phyloP scores from a whole-genome alignment of 1,140 invertebrate species.

The Eurosta solidaginis region DNA sequence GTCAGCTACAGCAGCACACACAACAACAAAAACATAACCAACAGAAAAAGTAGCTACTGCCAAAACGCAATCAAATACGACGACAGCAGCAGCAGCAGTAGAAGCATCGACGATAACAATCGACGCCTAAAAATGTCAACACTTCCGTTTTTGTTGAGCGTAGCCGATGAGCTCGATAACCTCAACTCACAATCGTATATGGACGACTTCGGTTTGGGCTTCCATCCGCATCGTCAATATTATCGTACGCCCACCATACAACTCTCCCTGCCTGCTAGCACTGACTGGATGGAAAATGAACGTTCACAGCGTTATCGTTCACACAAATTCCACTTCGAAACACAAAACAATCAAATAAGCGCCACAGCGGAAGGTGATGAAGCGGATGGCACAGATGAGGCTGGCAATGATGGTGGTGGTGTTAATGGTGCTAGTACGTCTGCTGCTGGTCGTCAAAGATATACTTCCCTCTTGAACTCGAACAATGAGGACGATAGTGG shows the following conservation, averaged over 20 bases:
- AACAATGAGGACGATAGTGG: background rate
- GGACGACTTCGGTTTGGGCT: slow-evolving; percentile 57
- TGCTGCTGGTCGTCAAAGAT: slow-evolving; percentile 29
- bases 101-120: slow-evolving; percentile 27
- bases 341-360: slow-evolving; percentile 50
- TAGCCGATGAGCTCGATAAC: slow-evolving; percentile 58
- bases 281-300: slow-evolving; percentile 52
- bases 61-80: slow-evolving; percentile 31
- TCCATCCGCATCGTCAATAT: slow-evolving; percentile 57
- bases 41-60: slow-evolving; percentile 8
- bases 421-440: background rate
- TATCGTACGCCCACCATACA: slow-evolving; percentile 56
- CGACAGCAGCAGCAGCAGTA: background rate
- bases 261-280: slow-evolving; percentile 53
- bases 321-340: slow-evolving; percentile 48
- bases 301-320: slow-evolving; percentile 47
- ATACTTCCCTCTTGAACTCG: slow-evolving; percentile 31
- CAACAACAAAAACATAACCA: slow-evolving; percentile 8
- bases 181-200: slow-evolving; percentile 55
- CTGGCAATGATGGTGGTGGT: slow-evolving; percentile 2
- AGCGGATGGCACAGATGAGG: slow-evolving; percentile 31
- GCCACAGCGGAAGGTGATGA: slow-evolving; percentile 36
- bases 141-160: slow-evolving; percentile 54
- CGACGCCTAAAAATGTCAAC: slow-evolving; percentile 51
- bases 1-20: background rate